phyloP scores from a whole-genome alignment of 2,888 invertebrate species.

The Dinocampus coccinellae region DNA sequence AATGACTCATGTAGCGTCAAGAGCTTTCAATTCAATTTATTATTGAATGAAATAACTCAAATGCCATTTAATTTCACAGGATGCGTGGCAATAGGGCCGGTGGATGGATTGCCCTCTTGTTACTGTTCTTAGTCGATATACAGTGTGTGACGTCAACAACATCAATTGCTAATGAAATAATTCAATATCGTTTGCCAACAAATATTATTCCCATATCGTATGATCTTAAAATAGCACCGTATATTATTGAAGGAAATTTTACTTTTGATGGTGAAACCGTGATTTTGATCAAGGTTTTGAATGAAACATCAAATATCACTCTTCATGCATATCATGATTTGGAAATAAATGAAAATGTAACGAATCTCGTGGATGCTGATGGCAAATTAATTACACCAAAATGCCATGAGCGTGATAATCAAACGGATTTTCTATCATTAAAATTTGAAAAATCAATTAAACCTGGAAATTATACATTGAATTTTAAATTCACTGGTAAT shows the following conservation, averaged over 20 bases:
- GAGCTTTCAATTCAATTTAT: conserved; percentile 6
- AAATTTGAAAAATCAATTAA: conserved; percentile 31
- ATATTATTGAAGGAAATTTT: conserved; percentile 67
- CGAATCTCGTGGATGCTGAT: conserved; percentile 41
- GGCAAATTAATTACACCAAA: conserved; percentile 36
- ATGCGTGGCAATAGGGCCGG: conserved; percentile 27
- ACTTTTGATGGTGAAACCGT: conserved; percentile 45
- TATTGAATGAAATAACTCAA: neutral
- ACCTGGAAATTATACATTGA: conserved; percentile 72
- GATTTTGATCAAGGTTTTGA: conserved; percentile 41
- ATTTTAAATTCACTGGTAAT: conserved; percentile 72
- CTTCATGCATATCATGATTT: conserved; percentile 66
- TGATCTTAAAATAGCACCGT: conserved; percentile 70
- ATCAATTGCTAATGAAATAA: neutral
- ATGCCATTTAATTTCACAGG: conserved; percentile 10
- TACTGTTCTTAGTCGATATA: conserved; percentile 20
- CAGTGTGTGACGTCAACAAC: neutral
- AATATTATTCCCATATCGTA: conserved; percentile 72
- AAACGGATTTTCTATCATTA: conserved; percentile 37
- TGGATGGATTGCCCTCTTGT: conserved; percentile 30
- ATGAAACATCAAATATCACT: conserved; percentile 64
- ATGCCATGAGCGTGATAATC: conserved; percentile 43
- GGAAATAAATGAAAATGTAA: conserved; percentile 56
- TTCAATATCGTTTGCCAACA: conserved; percentile 71
- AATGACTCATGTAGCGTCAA: conserved; percentile 14